Evolutionary conservation across 2,113 vertebrate genomes (phyloP).

Genomic region (Aleadryas rufinucha): DNA sequence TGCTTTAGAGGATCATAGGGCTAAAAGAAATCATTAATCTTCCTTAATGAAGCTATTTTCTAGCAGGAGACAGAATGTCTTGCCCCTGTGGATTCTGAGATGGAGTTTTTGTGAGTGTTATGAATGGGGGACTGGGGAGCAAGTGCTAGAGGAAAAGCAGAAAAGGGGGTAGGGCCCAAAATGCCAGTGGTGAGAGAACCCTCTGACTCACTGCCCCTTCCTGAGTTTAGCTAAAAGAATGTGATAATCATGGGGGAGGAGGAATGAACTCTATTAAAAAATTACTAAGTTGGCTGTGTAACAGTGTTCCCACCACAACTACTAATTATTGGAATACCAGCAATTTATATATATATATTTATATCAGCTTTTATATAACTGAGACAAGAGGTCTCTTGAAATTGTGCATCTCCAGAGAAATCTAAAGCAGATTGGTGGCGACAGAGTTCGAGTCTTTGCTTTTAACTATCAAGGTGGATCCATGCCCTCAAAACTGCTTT

Average conservation of each 20-base stretch:
- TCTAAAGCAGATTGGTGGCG: background rate
- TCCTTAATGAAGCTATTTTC: slow-evolving; percentile 60
- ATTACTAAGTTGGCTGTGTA: background rate
- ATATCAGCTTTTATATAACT: background rate
- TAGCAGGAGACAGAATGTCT: slow-evolving; percentile 49
- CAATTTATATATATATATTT: background rate
- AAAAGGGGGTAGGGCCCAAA: background rate
- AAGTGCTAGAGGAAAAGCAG: background rate
- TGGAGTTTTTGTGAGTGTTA: slow-evolving; percentile 14
- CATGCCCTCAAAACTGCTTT: background rate
- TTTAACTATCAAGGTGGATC: background rate
- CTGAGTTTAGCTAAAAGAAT: background rate
- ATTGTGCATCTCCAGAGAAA: background rate
- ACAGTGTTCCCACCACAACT: background rate
- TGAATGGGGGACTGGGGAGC: background rate
- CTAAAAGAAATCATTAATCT: slow-evolving; percentile 63
- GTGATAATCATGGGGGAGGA: background rate
- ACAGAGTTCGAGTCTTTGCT: background rate
- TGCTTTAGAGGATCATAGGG: slow-evolving; percentile 19
- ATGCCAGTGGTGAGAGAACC: background rate
- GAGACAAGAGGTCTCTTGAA: background rate
- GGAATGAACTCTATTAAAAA: background rate
- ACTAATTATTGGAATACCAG: background rate
- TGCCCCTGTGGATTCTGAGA: slow-evolving; percentile 33
- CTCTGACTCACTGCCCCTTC: background rate